Conservation (phyloP, 2,113 vertebrate genomes). For the Chaetodon trifascialis region DNA sequence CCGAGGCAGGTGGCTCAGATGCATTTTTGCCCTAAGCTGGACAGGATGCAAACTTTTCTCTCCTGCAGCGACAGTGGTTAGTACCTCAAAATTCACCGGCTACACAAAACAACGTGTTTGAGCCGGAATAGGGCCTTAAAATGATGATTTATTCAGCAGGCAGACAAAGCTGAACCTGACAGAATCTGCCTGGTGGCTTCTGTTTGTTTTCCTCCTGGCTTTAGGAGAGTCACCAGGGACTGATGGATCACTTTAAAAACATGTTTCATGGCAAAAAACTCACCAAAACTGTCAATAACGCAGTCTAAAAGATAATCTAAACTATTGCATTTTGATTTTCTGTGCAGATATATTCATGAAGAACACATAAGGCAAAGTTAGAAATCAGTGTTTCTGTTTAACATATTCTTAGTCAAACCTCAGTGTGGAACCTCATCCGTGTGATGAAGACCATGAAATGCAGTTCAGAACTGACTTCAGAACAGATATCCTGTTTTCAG, state of each 20-base stretch:
- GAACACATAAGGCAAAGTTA: too few relatives aligned
- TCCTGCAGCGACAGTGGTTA: not conserved
- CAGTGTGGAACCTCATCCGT: not conserved
- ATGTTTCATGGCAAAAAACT: not conserved
- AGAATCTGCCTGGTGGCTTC: not conserved
- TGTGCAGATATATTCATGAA: too few relatives aligned
- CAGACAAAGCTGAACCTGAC: not conserved
- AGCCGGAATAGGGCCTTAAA: not conserved
- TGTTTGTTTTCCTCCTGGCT: not conserved
- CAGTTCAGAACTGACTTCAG: not conserved
- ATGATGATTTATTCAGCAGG: not conserved
- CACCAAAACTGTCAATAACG: not conserved
- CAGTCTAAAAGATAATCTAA: not conserved
- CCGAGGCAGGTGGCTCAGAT: slow-evolving; percentile 12
- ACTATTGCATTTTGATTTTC: not conserved
- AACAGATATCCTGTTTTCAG: not conserved
- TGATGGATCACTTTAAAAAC: not conserved
- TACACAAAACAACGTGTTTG: not conserved
- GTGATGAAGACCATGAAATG: not conserved
- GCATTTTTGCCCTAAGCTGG: not conserved
- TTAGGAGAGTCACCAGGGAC: not conserved
- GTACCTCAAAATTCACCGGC: not conserved
- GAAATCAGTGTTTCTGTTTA: too few relatives aligned
- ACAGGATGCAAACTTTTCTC: not conserved
- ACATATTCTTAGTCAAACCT: not conserved